A percentile compares a stretch with the other conserved stretches of the same genome.
phyloP scores from a whole-genome alignment of 2,113 vertebrate genomes.

The Rallus limicola region DNA sequence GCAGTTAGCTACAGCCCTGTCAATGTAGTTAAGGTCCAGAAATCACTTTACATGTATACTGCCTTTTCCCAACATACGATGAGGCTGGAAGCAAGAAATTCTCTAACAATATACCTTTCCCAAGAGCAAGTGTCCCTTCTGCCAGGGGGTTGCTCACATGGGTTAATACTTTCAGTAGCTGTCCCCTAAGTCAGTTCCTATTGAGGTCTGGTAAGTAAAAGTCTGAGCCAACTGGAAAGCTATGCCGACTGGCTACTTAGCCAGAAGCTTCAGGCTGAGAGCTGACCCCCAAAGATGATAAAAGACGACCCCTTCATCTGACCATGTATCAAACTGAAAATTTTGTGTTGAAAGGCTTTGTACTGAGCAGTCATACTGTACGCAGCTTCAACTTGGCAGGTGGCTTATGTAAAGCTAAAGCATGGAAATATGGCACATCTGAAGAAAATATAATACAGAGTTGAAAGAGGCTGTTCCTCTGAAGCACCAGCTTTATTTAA shows the following conservation, averaged over 20 bases:
- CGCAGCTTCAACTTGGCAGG: not conserved
- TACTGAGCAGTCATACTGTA: not conserved
- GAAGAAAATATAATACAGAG: not conserved
- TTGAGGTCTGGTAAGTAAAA: not conserved
- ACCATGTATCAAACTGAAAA: not conserved
- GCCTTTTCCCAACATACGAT: not conserved
- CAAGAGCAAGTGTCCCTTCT: not conserved
- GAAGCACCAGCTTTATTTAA: not conserved
- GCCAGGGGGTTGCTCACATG: not conserved
- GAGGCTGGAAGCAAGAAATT: not conserved
- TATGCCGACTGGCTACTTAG: not conserved
- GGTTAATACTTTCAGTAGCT: not conserved
- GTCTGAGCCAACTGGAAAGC: not conserved
- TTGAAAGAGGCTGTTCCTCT: not conserved
- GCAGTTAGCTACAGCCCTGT: not conserved
- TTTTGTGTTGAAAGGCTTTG: not conserved
- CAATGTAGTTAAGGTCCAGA: not conserved
- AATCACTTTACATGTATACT: not conserved
- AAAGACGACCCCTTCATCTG: not conserved
- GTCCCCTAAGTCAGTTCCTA: not conserved
- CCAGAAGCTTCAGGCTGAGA: not conserved
- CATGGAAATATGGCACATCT: not conserved
- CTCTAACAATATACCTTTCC: not conserved
- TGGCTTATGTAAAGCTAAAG: not conserved
- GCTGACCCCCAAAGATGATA: not conserved